phyloP scores from a whole-genome alignment of 2,888 invertebrate species.

The Cylloceria caligata region DNA sequence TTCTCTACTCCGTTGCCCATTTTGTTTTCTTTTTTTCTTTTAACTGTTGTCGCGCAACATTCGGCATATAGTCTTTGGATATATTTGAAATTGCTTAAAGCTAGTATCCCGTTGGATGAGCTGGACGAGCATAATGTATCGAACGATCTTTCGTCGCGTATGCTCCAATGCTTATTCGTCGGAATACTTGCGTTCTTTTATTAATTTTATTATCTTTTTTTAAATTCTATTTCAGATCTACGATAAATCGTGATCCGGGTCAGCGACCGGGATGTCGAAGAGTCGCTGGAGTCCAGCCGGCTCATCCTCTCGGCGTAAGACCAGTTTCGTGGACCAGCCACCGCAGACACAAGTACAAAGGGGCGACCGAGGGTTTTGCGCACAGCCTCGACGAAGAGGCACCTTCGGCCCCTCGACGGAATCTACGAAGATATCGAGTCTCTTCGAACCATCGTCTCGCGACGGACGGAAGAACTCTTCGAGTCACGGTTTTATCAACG shows the following conservation, averaged over 20 bases:
- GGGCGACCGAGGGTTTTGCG: slow-evolving; percentile 21
- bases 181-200: slow-evolving; percentile 24
- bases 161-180: slow-evolving; percentile 27
- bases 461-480: slow-evolving; percentile 8
- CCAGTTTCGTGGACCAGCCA: slow-evolving; percentile 69
- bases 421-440: slow-evolving; percentile 24
- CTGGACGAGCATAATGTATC: slow-evolving; percentile 46
- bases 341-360: slow-evolving; percentile 67
- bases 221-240: slow-evolving; percentile 59
- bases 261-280: slow-evolving; percentile 36
- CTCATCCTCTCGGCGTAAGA: slow-evolving; percentile 35
- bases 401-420: slow-evolving; percentile 14
- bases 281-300: slow-evolving; percentile 30
- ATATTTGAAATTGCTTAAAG: slow-evolving; percentile 70
- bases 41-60: slow-evolving; percentile 60
- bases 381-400: slow-evolving; percentile 11
- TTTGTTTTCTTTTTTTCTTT: slow-evolving; percentile 14
- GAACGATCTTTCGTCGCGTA: slow-evolving; percentile 30
- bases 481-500: slow-evolving; percentile 1
- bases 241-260: slow-evolving; percentile 46
- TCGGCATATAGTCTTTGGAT: slow-evolving; percentile 73
- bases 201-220: slow-evolving; percentile 47
- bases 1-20: slow-evolving; percentile 27
- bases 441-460: slow-evolving; percentile 26
- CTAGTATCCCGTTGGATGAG: slow-evolving; percentile 67